Conservation (phyloP, 2,113 vertebrate species). For the Grammomys dolichurus region DNA sequence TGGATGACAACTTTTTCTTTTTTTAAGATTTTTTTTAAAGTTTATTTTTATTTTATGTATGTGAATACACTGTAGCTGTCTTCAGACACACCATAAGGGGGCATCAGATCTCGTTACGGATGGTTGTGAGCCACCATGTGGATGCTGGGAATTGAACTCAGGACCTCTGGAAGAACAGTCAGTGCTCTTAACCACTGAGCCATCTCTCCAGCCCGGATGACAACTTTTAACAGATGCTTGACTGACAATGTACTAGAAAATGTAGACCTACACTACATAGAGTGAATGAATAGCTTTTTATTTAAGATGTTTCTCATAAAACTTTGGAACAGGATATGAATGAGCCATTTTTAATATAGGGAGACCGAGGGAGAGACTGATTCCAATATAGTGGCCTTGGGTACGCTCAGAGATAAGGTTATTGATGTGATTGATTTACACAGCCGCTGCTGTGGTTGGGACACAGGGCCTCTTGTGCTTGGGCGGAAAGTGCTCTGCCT, state of each 20-base stretch:
- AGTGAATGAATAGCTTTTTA: background rate
- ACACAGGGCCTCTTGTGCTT: background rate
- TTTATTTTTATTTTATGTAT: no score
- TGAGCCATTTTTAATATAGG: slow-evolving; percentile 39
- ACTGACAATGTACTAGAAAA: background rate
- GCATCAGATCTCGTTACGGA: no score
- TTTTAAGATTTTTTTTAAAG: no score
- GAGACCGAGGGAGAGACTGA: slow-evolving; percentile 20
- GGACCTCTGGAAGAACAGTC: no score
- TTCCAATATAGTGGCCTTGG: slow-evolving; percentile 1
- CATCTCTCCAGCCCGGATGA: background rate
- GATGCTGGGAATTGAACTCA: no score
- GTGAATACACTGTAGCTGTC: no score
- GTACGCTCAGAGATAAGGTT: slow-evolving; percentile 3
- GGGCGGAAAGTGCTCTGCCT: background rate
- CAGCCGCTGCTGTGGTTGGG: background rate
- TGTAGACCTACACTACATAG: background rate
- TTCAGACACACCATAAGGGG: no score
- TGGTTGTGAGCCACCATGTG: no score
- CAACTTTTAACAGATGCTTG: background rate
- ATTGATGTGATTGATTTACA: background rate
- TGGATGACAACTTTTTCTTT: background rate
- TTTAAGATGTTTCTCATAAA: slow-evolving; percentile 50
- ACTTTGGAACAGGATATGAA: slow-evolving; percentile 44
- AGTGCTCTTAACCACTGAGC: no score